Evolutionary conservation across 2,113 vertebrate species (phyloP).

Genomic region (Zosterops lateralis): DNA sequence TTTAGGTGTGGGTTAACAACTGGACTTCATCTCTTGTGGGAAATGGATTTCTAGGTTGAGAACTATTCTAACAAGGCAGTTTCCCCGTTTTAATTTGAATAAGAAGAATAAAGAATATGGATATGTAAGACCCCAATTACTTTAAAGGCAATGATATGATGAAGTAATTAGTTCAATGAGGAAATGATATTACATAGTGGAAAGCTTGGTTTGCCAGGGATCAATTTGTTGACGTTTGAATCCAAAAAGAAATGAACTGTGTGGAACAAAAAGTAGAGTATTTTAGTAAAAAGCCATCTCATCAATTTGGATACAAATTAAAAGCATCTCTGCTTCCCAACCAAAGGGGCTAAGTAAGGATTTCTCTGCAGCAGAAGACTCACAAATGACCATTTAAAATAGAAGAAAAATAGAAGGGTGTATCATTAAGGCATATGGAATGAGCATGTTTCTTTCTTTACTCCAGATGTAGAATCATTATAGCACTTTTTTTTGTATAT

Average conservation of each 20-base stretch:
- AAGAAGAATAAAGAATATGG: conserved; percentile 41
- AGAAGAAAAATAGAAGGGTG: not conserved
- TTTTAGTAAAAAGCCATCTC: conserved; percentile 31
- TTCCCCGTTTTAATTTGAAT: conserved; percentile 68
- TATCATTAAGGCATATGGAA: not conserved
- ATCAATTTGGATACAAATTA: not conserved
- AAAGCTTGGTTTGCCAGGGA: conserved; percentile 67
- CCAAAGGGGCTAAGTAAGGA: not conserved
- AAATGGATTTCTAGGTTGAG: not conserved
- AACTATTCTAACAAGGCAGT: not conserved
- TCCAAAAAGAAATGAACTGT: not conserved
- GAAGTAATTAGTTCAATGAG: conserved; percentile 60
- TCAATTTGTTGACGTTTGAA: conserved; percentile 63
- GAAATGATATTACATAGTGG: conserved; percentile 51
- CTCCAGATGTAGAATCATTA: not conserved
- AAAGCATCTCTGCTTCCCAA: not conserved
- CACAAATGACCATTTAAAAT: not conserved
- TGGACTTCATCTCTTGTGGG: not conserved
- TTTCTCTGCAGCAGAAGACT: not conserved
- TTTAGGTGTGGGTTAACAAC: not conserved
- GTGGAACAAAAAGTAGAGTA: not conserved
- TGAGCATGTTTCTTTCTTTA: not conserved
- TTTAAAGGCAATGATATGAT: conserved; percentile 67
- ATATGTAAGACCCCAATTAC: conserved; percentile 68
- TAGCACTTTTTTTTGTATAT: not conserved